Base-by-base conservation (phyloP, 2,113 vertebrate species). In the Notechis scutatus region DNA sequence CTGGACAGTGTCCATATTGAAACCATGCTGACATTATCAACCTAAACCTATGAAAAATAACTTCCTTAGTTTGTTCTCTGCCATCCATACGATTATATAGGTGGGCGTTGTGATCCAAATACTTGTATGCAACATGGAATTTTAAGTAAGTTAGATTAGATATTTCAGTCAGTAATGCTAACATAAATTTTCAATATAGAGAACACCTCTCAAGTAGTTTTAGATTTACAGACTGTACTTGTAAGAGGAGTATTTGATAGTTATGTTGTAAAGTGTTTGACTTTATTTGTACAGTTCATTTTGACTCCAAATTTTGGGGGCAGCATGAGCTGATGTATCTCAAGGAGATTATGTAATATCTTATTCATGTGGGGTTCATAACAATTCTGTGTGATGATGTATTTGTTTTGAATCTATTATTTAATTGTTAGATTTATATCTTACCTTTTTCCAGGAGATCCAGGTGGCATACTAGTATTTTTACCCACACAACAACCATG, bases 11-110 rank as follows among this genome's bases (percentile, higher is more conserved):
- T 24, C 3, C 56, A 8, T 20, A 90, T 91, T 93, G 85, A 52
- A 88, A 54, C 29, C 54, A 45, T 45, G 90, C 91, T 61, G 54
- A 93, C 42, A 85, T 93, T 20, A 87, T 87, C 57, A 39, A 54
- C 24, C 18, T 64, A 54, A 47, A 86, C 47, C 47, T 59, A 50
- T 93, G 93, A 0, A 34, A 93, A 85, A 81, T 14, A 81, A 20
- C 69, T 81, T 45, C 92, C 87, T 94, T 94, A 54, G 61, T 95
- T 64, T 93, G 8, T 45, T 89, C 94, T 86, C 85, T 94, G n/a
- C 54, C 90, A 85, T n/a, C 94, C 23, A 57, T 34, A 55, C 0
- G 0, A 8, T 88, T 92, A 94, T 94, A 95, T 95, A 42, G n/a
- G 89, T 90, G 88, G 52, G 61, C 81, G 0, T 24, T 52, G 54